Evolutionary conservation across 1,140 invertebrate genomes (phyloP).

Genomic region (Ridgeia piscesae): DNA sequence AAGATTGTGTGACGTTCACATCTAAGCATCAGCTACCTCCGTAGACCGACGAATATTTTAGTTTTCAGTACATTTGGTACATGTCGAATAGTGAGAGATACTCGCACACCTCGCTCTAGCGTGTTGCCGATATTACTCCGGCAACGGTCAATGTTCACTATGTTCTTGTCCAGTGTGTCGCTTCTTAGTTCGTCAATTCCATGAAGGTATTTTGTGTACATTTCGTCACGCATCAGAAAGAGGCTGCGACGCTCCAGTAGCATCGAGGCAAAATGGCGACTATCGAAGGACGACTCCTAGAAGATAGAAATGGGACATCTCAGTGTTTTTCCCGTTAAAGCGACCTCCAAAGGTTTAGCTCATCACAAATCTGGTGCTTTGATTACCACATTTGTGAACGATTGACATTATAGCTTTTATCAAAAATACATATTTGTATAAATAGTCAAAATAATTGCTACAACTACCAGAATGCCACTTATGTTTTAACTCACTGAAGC

Average conservation of each 20-base stretch:
- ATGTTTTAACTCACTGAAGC: too few species aligned
- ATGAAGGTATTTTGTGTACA: constrained; percentile 86
- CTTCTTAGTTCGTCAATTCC: constrained; percentile 76
- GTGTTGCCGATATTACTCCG: constrained; percentile 41
- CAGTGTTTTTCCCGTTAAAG: not conserved
- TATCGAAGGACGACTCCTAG: constrained; percentile 37
- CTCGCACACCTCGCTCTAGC: constrained; percentile 70
- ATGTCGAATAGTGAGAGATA: constrained; percentile 92
- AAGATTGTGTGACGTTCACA: not conserved
- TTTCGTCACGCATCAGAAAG: constrained; percentile 77
- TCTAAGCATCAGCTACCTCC: constrained; percentile 15
- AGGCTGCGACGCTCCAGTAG: constrained; percentile 86
- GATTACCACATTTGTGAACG: too few species aligned
- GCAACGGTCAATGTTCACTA: constrained; percentile 67
- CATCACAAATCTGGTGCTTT: too few species aligned
- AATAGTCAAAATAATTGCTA: too few species aligned
- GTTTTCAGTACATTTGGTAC: constrained; percentile 85
- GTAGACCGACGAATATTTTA: constrained; percentile 51
- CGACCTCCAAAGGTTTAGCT: too few species aligned
- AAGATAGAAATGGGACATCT: not conserved
- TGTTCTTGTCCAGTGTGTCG: constrained; percentile 70
- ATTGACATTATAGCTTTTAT: too few species aligned
- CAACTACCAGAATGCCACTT: too few species aligned
- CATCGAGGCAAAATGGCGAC: constrained; percentile 64
- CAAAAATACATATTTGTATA: too few species aligned